Conservation (phyloP, 2,113 vertebrate species). For the Oncorhynchus gorbuscha region DNA sequence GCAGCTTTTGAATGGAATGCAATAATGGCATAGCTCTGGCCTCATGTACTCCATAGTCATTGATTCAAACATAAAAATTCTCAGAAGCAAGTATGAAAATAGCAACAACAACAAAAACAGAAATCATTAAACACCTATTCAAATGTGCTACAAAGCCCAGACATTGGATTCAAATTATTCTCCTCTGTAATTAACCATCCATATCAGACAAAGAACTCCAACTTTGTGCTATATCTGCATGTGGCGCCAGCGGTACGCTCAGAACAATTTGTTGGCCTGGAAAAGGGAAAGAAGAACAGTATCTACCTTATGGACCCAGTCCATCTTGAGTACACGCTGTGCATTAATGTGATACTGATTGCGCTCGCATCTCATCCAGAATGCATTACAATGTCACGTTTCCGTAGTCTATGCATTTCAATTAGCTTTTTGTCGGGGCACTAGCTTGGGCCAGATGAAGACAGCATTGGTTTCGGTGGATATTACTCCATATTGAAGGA, state of each 20-base stretch:
- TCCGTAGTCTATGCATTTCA: constrained; percentile 11
- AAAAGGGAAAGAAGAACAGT: neutral
- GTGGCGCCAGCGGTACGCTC: neutral
- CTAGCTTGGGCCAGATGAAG: neutral
- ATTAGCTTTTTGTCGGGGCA: neutral
- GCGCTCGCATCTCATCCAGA: neutral
- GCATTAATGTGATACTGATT: neutral
- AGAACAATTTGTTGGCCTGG: neutral
- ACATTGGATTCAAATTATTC: too few relatives aligned
- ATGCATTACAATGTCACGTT: neutral
- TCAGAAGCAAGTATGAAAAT: too few relatives aligned
- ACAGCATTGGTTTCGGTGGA: neutral
- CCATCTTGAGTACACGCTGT: neutral
- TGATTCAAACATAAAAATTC: too few relatives aligned
- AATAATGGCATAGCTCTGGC: too few relatives aligned
- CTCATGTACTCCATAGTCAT: too few relatives aligned
- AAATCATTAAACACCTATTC: too few relatives aligned
- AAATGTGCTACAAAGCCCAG: too few relatives aligned
- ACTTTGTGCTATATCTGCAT: neutral
- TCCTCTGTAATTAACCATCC: neutral
- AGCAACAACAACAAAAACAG: too few relatives aligned
- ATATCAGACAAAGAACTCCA: neutral
- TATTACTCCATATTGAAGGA: neutral
- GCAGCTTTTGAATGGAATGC: too few relatives aligned
- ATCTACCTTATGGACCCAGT: neutral